Percentiles rank a stretch among this genome's conserved stretches.
Evolutionary conservation across 2,797 vertebrate genomes (phyloP).

Genomic region (Sebastes alutus): DNA sequence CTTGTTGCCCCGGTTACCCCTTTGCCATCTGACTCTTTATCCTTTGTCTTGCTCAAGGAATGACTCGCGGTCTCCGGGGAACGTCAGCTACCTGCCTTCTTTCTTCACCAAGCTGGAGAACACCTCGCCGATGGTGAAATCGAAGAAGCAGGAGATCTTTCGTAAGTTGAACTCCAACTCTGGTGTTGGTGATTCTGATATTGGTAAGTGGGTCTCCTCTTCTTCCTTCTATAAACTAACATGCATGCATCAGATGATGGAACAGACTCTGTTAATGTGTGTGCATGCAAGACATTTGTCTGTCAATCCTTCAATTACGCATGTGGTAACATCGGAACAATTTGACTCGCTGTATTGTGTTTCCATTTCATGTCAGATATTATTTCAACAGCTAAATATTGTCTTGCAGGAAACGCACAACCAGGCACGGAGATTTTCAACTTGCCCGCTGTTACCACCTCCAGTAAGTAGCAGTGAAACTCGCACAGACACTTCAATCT

Average conservation of each 20-base stretch:
- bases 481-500: neutral
- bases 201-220: slow-evolving; percentile 90
- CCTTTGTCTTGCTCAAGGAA: slow-evolving; percentile 81
- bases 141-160: slow-evolving; percentile 99
- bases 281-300: neutral
- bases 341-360: neutral
- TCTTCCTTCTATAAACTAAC: slow-evolving; percentile 29
- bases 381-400: slow-evolving; percentile 16
- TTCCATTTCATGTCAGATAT: neutral
- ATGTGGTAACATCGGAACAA: neutral
- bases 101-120: slow-evolving; percentile 99
- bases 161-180: slow-evolving; percentile 98
- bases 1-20: neutral
- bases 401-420: slow-evolving; percentile 91
- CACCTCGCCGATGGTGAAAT: slow-evolving; percentile 97
- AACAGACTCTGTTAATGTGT: neutral
- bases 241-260: slow-evolving; percentile 4
- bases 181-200: slow-evolving; percentile 95
- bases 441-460: slow-evolving; percentile 95
- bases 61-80: slow-evolving; percentile 95
- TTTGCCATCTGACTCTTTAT: slow-evolving; percentile 2
- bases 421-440: slow-evolving; percentile 99
- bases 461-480: slow-evolving; percentile 84
- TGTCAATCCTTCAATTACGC: neutral
- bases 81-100: slow-evolving; percentile 92